phyloP scores from a whole-genome alignment of 1,140 invertebrate genomes.

The Coenobita brevimanus region DNA sequence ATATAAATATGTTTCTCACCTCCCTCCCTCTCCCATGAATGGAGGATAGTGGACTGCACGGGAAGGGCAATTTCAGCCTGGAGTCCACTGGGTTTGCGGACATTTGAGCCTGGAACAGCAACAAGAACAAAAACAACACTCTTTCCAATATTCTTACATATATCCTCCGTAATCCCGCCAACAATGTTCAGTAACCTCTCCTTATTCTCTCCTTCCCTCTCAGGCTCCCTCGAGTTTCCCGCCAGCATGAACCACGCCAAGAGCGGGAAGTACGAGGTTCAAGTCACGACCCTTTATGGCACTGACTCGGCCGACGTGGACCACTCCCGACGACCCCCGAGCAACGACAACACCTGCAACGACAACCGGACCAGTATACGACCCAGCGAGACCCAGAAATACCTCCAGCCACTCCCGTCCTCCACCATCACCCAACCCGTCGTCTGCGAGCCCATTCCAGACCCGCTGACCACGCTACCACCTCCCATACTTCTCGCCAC shows the following conservation, averaged over 20 bases:
- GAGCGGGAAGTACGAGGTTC: constrained; percentile 35
- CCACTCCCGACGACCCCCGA: neutral
- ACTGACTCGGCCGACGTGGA: neutral
- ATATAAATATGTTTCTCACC: no score
- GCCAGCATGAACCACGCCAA: neutral
- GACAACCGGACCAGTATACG: neutral
- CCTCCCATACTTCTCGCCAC: neutral
- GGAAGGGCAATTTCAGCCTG: no score
- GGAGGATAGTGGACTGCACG: no score
- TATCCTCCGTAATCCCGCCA: no score
- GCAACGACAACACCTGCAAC: neutral
- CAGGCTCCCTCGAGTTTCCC: constrained; percentile 23
- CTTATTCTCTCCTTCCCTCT: no score
- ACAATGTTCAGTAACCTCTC: no score
- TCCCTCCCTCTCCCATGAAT: no score
- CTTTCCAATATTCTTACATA: no score
- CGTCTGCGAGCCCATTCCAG: neutral
- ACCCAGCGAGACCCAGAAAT: neutral
- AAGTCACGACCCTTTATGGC: constrained; percentile 13
- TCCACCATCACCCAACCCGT: neutral
- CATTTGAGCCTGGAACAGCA: no score
- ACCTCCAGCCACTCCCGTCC: neutral
- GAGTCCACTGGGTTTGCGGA: no score
- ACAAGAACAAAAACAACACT: no score
- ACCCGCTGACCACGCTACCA: neutral